A percentile compares a stretch with the other conserved stretches of the same genome.
phyloP scores from a whole-genome alignment of 2,888 invertebrate species.

The Coremacera marginata region DNA sequence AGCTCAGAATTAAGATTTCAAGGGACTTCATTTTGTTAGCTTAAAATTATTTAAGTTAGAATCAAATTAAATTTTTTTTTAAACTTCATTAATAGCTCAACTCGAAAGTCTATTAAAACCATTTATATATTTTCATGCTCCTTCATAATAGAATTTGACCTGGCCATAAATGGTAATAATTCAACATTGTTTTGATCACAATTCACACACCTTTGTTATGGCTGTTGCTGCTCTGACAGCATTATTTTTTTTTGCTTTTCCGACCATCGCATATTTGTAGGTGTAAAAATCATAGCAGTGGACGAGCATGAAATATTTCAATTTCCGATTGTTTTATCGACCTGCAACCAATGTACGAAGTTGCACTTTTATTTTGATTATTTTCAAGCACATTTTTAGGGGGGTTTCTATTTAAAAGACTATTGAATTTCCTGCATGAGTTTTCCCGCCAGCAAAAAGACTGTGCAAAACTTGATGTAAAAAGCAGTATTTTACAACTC shows the following conservation, averaged over 20 bases:
- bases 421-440: conserved; percentile 16
- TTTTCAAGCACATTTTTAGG: no score
- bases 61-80: background rate
- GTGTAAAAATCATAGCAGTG: background rate
- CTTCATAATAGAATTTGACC: background rate
- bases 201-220: conserved; percentile 13
- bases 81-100: background rate
- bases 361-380: no score
- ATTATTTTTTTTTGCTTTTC: background rate
- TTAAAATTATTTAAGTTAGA: no score
- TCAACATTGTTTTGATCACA: conserved; percentile 21
- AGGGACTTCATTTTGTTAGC: no score
- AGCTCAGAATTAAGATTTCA: background rate
- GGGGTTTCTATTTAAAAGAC: background rate
- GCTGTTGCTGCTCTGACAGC: background rate
- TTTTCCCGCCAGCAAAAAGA: no score
- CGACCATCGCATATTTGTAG: background rate
- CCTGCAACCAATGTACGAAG: background rate
- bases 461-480: no score
- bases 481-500: no score
- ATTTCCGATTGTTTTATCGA: conserved; percentile 35
- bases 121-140: background rate
- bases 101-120: background rate
- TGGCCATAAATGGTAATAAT: background rate
- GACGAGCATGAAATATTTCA: conserved; percentile 32